These are phyloP conservation scores for Dorcus parallelipipedus DNA, from an alignment of 2,888 invertebrate genomes.

Conservation along the genomic window DNA sequence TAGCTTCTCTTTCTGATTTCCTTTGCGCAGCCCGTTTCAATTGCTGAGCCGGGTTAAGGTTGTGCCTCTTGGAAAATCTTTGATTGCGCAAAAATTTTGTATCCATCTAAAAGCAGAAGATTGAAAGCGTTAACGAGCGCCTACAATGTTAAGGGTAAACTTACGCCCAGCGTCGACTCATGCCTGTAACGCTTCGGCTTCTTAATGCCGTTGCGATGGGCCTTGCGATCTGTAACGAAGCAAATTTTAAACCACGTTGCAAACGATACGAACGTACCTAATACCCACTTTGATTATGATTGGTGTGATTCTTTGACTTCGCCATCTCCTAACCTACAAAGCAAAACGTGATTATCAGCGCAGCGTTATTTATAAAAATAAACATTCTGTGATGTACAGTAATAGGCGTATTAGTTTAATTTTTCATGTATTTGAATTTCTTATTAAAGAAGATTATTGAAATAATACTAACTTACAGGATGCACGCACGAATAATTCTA, in stretches of 20 bases:
- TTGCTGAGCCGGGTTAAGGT: constrained; percentile 76
- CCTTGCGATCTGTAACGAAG: constrained; percentile 77
- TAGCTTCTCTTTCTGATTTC: constrained; percentile 53
- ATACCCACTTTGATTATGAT: constrained; percentile 95
- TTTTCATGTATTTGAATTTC: too few species aligned
- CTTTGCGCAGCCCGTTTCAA: constrained; percentile 67
- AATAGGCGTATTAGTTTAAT: too few species aligned
- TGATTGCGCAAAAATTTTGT: constrained; percentile 95
- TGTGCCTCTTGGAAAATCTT: constrained; percentile 92
- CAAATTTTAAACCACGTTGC: constrained; percentile 15
- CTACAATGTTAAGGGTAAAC: constrained; percentile 47
- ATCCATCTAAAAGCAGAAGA: constrained; percentile 72
- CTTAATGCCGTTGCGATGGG: constrained; percentile 97
- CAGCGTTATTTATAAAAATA: too few species aligned
- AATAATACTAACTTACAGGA: too few species aligned
- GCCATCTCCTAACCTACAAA: constrained; percentile 65
- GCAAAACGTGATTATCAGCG: neutral
- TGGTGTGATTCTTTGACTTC: constrained; percentile 99
- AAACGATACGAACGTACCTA: constrained; percentile 10
- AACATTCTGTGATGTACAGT: too few species aligned
- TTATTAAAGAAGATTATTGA: too few species aligned
- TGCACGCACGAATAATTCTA: too few species aligned
- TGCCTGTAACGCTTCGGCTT: constrained; percentile 85
- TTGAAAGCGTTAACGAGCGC: neutral
- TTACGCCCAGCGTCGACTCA: constrained; percentile 93